phyloP scores from a whole-genome alignment of 1,140 invertebrate genomes.

The Hyphantria cunea region DNA sequence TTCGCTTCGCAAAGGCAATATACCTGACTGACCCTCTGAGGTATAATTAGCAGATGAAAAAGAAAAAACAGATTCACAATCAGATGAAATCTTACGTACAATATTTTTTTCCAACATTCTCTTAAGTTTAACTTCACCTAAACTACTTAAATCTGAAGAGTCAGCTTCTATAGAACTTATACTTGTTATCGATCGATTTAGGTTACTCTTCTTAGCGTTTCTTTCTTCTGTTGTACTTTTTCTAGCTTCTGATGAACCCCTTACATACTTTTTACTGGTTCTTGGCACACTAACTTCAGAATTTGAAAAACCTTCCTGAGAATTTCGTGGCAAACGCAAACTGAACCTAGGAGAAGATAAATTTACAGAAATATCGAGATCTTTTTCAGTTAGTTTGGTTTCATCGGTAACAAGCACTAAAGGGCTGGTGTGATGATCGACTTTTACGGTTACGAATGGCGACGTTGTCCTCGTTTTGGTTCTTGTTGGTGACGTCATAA shows the following conservation, averaged over 20 bases:
- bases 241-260: background rate
- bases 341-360: constrained; percentile 75
- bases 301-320: constrained; percentile 57
- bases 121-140: constrained; percentile 68
- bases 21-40: constrained; percentile 44
- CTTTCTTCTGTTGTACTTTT: constrained; percentile 26
- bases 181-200: constrained; percentile 38
- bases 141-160: constrained; percentile 69
- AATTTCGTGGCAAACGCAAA: constrained; percentile 62
- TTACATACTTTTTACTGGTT: background rate
- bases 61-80: constrained; percentile 53
- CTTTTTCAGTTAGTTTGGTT: constrained; percentile 45
- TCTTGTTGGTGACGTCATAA: constrained; percentile 72
- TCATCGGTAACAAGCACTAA: constrained; percentile 41
- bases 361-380: constrained; percentile 67
- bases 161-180: constrained; percentile 61
- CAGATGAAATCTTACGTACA: constrained; percentile 38
- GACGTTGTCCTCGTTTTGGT: constrained; percentile 72
- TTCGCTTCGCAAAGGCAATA: constrained; percentile 63
- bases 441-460: constrained; percentile 53
- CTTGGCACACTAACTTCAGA: constrained; percentile 34
- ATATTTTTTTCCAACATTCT: constrained; percentile 39
- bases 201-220: constrained; percentile 7
- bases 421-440: constrained; percentile 72
- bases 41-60: constrained; percentile 47